Evolutionary conservation across 1,140 invertebrate genomes (phyloP).

Genomic region (Philopotamus ludificatus): DNA sequence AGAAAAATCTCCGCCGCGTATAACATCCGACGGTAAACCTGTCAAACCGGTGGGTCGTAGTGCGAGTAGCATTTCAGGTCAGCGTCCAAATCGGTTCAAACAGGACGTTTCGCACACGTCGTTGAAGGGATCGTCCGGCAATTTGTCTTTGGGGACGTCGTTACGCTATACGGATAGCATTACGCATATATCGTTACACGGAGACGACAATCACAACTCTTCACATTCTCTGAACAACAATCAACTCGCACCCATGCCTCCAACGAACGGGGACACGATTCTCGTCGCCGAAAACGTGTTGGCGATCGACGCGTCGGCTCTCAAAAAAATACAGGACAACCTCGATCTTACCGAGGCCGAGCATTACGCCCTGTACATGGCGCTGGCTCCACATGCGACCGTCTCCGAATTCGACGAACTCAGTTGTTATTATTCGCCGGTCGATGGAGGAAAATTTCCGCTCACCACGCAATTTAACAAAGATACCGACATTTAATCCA

Average conservation of each 20-base stretch:
- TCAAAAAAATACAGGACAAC: slow-evolving; percentile 52
- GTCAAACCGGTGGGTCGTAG: slow-evolving; percentile 56
- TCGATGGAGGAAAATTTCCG: slow-evolving; percentile 69
- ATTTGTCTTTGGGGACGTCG: slow-evolving; percentile 44
- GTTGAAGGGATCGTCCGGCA: slow-evolving; percentile 50
- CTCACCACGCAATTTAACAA: slow-evolving; percentile 31
- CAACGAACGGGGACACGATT: slow-evolving; percentile 49
- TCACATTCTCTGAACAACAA: slow-evolving; percentile 44
- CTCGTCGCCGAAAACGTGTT: slow-evolving; percentile 54
- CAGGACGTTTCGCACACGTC: slow-evolving; percentile 50
- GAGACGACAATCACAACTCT: slow-evolving; percentile 48
- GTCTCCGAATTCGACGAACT: slow-evolving; percentile 84
- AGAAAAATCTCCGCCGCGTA: slow-evolving; percentile 49
- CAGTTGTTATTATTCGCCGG: slow-evolving; percentile 80
- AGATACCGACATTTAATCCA: slow-evolving; percentile 28
- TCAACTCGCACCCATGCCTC: slow-evolving; percentile 44
- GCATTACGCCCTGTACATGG: slow-evolving; percentile 81
- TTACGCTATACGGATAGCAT: slow-evolving; percentile 55
- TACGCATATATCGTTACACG: slow-evolving; percentile 63
- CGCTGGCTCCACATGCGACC: slow-evolving; percentile 78
- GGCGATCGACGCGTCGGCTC: slow-evolving; percentile 50
- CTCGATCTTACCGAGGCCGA: slow-evolving; percentile 76
- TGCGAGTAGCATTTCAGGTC: slow-evolving; percentile 59
- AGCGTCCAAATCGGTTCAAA: slow-evolving; percentile 52
- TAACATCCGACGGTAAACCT: slow-evolving; percentile 46